Percentiles rank a stretch among this genome's conserved stretches.
Evolutionary conservation across 2,888 invertebrate genomes (phyloP).

Genomic region (Arrhopalites spinosus): DNA sequence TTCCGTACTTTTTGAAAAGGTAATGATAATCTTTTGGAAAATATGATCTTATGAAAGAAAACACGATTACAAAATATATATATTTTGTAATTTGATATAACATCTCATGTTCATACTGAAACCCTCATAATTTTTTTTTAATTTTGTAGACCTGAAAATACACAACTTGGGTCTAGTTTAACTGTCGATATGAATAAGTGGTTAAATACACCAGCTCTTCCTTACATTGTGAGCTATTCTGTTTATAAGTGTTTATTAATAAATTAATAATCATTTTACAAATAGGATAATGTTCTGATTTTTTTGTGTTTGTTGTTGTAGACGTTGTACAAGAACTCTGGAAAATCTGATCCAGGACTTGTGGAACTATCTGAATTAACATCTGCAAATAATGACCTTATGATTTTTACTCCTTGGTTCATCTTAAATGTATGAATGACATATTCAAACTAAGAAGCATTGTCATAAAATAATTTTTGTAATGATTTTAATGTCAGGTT

Average conservation of each 20-base stretch:
- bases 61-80: too few relatives aligned
- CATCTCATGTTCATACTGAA: too few relatives aligned
- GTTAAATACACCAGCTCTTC: conserved; percentile 51
- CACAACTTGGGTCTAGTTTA: conserved; percentile 52
- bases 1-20: conserved; percentile 53
- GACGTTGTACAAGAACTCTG: conserved; percentile 53
- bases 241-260: not conserved
- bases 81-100: too few relatives aligned
- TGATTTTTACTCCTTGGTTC: conserved; percentile 55
- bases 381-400: conserved; percentile 46
- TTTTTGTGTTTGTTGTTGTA: conserved; percentile 32
- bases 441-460: too few relatives aligned
- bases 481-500: conserved; percentile 42
- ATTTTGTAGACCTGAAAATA: conserved; percentile 50
- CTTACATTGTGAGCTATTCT: conserved; percentile 45
- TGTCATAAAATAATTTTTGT: too few relatives aligned
- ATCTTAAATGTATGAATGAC: conserved; percentile 47
- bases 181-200: conserved; percentile 53
- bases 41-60: too few relatives aligned
- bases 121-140: too few relatives aligned
- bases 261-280: not conserved
- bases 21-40: too few relatives aligned
- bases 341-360: conserved; percentile 43
- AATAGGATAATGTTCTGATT: not conserved
- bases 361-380: conserved; percentile 50